These are phyloP conservation scores for Cyphomyrmex costatus DNA, from an alignment of 1,140 invertebrate genomes.

Conservation along the genomic window DNA sequence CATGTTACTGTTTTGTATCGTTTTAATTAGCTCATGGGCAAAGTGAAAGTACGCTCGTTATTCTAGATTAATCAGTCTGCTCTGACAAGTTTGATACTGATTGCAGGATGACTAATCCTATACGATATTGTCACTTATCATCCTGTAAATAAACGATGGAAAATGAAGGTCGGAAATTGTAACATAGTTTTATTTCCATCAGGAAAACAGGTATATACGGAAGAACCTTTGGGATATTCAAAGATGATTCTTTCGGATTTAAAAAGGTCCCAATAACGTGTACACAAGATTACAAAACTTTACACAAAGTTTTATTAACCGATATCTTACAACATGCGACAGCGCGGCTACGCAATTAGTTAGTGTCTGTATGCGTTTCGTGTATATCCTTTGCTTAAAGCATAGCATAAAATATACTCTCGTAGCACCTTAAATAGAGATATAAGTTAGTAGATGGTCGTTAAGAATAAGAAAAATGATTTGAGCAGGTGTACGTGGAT, in stretches of 20 bases:
- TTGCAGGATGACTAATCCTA: neutral
- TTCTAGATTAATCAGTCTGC: neutral
- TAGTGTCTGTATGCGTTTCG: constrained; percentile 48
- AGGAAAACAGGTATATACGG: no score
- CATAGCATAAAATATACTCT: constrained; percentile 66
- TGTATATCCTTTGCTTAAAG: constrained; percentile 51
- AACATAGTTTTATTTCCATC: neutral
- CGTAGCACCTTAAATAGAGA: constrained; percentile 72
- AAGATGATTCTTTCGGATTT: neutral
- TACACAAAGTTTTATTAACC: constrained; percentile 76
- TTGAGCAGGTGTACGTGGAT: constrained; percentile 40
- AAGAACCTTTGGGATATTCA: neutral
- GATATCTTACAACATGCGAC: constrained; percentile 73
- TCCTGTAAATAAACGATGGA: constrained; percentile 6
- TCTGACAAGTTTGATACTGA: neutral
- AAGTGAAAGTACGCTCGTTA: constrained; percentile 55
- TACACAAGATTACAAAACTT: constrained; percentile 72
- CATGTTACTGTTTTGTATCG: neutral
- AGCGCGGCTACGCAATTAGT: constrained; percentile 57
- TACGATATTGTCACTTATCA: neutral
- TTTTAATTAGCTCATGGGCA: constrained; percentile 51
- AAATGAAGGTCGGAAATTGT: neutral
- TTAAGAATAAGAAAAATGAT: constrained; percentile 29
- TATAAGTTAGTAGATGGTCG: constrained; percentile 46
- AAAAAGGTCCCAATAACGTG: neutral